Percentiles rank a stretch among this genome's conserved stretches.
phyloP scores from a whole-genome alignment of 2,888 invertebrate genomes.

The Chaetogeoica ovagalla region DNA sequence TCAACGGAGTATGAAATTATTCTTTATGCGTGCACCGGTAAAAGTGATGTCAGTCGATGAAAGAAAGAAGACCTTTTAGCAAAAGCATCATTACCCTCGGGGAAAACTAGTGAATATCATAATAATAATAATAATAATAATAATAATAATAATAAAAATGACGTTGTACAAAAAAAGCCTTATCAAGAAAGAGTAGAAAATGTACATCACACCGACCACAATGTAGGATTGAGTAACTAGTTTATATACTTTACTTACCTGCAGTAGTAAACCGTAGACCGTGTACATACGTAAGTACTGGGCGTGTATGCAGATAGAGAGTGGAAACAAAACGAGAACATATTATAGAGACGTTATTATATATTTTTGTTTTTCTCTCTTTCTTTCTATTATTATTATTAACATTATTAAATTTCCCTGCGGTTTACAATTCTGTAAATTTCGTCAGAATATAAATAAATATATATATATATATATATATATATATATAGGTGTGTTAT shows the following conservation, averaged over 20 bases:
- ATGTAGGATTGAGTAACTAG: background rate
- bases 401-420: background rate
- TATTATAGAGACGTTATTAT: background rate
- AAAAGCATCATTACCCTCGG: conserved; percentile 20
- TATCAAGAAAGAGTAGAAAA: background rate
- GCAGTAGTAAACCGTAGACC: background rate
- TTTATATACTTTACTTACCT: background rate
- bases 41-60: conserved; percentile 18
- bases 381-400: no score
- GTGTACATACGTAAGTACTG: background rate
- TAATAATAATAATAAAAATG: conserved; percentile 23
- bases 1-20: conserved; percentile 37
- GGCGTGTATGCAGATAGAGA: no score
- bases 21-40: background rate
- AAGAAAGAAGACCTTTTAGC: conserved; percentile 22
- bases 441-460: no score
- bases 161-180: conserved; percentile 6
- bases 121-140: background rate
- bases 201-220: background rate
- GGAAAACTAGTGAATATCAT: conserved; percentile 2
- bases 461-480: no score
- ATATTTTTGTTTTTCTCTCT: background rate
- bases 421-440: no score
- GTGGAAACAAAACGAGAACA: background rate
- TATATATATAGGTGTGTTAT: no score